Percentiles rank a stretch among this genome's conserved stretches.
These are phyloP conservation scores for Drosophila vallismaia DNA, from an alignment of 2,888 invertebrate species.

Conservation along the genomic window DNA sequence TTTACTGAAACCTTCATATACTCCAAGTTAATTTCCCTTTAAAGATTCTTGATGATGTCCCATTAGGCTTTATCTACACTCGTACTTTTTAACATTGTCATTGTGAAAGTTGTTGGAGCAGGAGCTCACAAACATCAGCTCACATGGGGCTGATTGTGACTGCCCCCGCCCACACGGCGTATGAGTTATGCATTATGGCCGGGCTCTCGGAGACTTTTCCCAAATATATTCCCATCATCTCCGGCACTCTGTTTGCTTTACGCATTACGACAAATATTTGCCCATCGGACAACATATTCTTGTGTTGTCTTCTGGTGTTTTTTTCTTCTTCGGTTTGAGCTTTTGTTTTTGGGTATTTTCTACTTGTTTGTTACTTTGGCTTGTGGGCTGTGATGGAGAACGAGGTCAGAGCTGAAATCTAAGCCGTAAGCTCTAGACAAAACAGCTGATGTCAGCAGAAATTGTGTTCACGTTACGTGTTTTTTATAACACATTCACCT, in stretches of 20 bases:
- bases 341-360: conserved; percentile 17
- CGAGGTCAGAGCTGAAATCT: conserved; percentile 68
- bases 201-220: conserved; percentile 22
- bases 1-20: neutral
- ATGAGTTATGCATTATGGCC: conserved; percentile 40
- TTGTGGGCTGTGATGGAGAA: conserved; percentile 51
- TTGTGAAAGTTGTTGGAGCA: conserved; percentile 2
- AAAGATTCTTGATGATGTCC: conserved; percentile 24
- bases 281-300: conserved; percentile 71
- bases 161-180: conserved; percentile 34
- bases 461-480: conserved; percentile 50
- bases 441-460: conserved; percentile 73
- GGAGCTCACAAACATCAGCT: conserved; percentile 9
- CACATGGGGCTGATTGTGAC: conserved; percentile 5
- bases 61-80: conserved; percentile 34
- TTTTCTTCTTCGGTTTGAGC: conserved; percentile 13
- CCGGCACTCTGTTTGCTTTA: conserved; percentile 59
- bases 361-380: conserved; percentile 36
- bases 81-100: conserved; percentile 30
- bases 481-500: conserved; percentile 20
- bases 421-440: conserved; percentile 66
- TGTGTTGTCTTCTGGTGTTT: conserved; percentile 39
- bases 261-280: conserved; percentile 72
- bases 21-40: conserved; percentile 22
- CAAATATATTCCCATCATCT: conserved; percentile 40